Base-by-base conservation (phyloP, 2,888 invertebrate genomes). In the Panopea generosa region DNA sequence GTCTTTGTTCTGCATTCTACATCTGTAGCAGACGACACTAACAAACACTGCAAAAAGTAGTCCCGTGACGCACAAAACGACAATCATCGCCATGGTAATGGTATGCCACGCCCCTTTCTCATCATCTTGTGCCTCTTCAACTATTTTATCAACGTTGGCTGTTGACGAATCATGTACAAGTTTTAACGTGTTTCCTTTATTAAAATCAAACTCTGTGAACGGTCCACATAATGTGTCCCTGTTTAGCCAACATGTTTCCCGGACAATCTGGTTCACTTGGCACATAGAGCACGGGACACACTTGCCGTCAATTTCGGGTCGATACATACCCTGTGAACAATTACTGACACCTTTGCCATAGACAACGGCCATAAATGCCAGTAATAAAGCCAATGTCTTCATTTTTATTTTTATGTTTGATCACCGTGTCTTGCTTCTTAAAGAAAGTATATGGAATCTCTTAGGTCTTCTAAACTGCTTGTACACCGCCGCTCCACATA, bases 161-260 rank as follows among this genome's bases (percentile, higher is more conserved):
- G 9, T 40, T 4, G n/a, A 20, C 16, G 27, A 24, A 2, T 26
- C 26, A 14, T 47, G 65, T 14, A 55, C 45, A 22, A 45, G 29
- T 55, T 65, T 56, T 11, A 67, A 4, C 2, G 57, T 67, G 49
- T 57, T 50, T 20, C 43, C 45, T 2, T 60, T 52, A 26, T 70
- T 27, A 29, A 78, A 78, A n/a, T 75, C 33, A 22, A 75, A 79
- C 11, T 74, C 79, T 7, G 72, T 72, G 24, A 79, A 79, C 1
- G 65, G 52, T 22, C 79, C 79, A 53, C 79, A 79, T 18, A 72
- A 65, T 11, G 79, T 79, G 65, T 79, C 79, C 6, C 72, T 66
- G 18, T 52, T 45, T 29, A 38, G 55, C 50, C 59, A 56, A 47
- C 79, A 79, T 16, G 75, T 79, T 52, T 79, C 72, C 20, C 66